A percentile compares a stretch with the other conserved stretches of the same genome.
These are phyloP conservation scores for Pammene aurita DNA, from an alignment of 2,888 invertebrate species.

Conservation along the genomic window DNA sequence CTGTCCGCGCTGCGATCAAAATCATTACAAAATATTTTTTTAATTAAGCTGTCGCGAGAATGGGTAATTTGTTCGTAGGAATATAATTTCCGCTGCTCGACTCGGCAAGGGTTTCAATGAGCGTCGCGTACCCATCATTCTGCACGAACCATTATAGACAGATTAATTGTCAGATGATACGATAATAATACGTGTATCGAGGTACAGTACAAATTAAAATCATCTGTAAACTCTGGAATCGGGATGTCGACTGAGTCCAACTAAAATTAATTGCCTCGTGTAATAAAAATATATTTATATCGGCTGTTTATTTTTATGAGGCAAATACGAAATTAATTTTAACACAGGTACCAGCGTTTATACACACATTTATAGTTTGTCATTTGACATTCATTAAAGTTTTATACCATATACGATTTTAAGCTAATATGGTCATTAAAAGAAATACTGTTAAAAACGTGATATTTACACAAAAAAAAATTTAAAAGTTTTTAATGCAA, in stretches of 20 bases:
- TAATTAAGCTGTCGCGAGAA: constrained; percentile 41
- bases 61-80: constrained; percentile 39
- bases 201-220: not conserved
- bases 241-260: not conserved
- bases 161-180: constrained; percentile 32
- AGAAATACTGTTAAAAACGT: too few species aligned
- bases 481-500: too few species aligned
- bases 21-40: constrained; percentile 40
- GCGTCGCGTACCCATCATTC: constrained; percentile 26
- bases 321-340: not conserved
- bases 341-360: not conserved
- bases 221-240: not conserved
- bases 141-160: constrained; percentile 32
- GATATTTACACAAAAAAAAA: too few species aligned
- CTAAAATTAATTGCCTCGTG: not conserved
- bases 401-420: too few species aligned
- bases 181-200: constrained; percentile 14
- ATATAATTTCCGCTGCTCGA: constrained; percentile 37
- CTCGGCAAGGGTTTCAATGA: constrained; percentile 23
- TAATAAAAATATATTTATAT: not conserved
- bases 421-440: too few species aligned
- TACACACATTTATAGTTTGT: not conserved
- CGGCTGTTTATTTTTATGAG: not conserved
- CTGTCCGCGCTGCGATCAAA: constrained; percentile 35
- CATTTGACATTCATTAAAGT: too few species aligned